phyloP scores from a whole-genome alignment of 2,113 vertebrate species.

The Bothrops jararaca region DNA sequence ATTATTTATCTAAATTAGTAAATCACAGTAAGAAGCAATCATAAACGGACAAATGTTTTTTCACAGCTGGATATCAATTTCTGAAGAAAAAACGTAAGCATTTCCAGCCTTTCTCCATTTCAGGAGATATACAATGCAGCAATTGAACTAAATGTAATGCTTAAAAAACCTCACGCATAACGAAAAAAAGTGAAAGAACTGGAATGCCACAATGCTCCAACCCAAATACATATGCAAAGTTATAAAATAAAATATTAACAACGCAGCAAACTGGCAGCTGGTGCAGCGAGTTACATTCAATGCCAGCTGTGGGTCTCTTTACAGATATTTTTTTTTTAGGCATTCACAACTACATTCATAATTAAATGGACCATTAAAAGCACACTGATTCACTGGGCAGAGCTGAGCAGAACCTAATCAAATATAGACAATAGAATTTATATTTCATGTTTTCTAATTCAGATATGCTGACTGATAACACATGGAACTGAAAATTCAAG shows the following conservation, averaged over 20 bases:
- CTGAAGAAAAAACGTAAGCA: slow-evolving; percentile 32
- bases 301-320: slow-evolving; percentile 55
- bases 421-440: slow-evolving; percentile 26
- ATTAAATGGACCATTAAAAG: slow-evolving; percentile 56
- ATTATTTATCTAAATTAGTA: background rate
- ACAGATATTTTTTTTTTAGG: slow-evolving; percentile 48
- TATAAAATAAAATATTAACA: slow-evolving; percentile 68
- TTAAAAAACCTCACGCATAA: slow-evolving; percentile 40
- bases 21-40: slow-evolving; percentile 34
- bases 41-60: background rate
- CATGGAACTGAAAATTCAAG: background rate
- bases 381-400: slow-evolving; percentile 34
- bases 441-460: slow-evolving; percentile 16
- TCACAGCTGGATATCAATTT: slow-evolving; percentile 4
- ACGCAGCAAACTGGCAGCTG: slow-evolving; percentile 59
- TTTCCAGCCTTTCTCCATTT: background rate
- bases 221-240: slow-evolving; percentile 57
- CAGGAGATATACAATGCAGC: slow-evolving; percentile 13
- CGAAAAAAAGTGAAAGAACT: slow-evolving; percentile 57
- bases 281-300: slow-evolving; percentile 25
- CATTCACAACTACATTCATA: slow-evolving; percentile 46
- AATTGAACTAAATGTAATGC: slow-evolving; percentile 33
- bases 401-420: slow-evolving; percentile 22
- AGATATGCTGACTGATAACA: slow-evolving; percentile 39
- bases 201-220: slow-evolving; percentile 58